Conservation (phyloP, 2,888 invertebrate species). For the Drosophila kambysellisi region DNA sequence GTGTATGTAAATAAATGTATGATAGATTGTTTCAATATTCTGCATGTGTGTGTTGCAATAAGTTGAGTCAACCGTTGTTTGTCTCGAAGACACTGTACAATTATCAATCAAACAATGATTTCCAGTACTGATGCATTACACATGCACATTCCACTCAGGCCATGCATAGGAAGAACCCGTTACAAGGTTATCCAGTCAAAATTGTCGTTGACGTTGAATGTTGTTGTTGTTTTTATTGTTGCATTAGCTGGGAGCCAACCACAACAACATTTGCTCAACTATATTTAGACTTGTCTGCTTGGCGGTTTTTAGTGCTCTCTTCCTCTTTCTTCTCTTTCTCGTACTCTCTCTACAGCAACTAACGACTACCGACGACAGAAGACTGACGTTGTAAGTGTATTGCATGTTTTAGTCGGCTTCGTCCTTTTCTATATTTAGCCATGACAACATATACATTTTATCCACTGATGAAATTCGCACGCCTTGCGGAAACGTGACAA, state of each 20-base stretch:
- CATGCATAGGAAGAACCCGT: constrained; percentile 22
- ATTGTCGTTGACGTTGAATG: constrained; percentile 2
- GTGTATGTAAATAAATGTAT: not conserved
- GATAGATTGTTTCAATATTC: not conserved
- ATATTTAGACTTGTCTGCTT: constrained; percentile 50
- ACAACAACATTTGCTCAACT: constrained; percentile 24
- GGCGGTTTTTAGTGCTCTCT: constrained; percentile 27
- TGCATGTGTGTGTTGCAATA: constrained; percentile 1
- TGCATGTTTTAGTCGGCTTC: constrained; percentile 68
- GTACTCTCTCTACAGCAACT: constrained; percentile 25
- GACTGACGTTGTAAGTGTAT: constrained; percentile 57
- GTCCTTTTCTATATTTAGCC: constrained; percentile 68
- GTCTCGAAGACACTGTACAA: constrained; percentile 2
- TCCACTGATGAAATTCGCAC: constrained; percentile 61
- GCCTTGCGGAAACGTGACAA: constrained; percentile 70
- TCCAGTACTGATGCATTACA: constrained; percentile 10
- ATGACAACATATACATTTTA: constrained; percentile 62
- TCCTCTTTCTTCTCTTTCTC: not conserved
- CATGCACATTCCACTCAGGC: constrained; percentile 4
- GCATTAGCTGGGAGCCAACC: constrained; percentile 14
- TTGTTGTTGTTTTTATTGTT: constrained; percentile 27
- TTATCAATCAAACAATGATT: constrained; percentile 49
- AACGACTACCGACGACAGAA: constrained; percentile 30
- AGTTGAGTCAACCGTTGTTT: not conserved
- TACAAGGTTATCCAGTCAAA: constrained; percentile 56